These are phyloP conservation scores for Lissonota sp. DNA, from an alignment of 2,888 invertebrate species.

Conservation along the genomic window DNA sequence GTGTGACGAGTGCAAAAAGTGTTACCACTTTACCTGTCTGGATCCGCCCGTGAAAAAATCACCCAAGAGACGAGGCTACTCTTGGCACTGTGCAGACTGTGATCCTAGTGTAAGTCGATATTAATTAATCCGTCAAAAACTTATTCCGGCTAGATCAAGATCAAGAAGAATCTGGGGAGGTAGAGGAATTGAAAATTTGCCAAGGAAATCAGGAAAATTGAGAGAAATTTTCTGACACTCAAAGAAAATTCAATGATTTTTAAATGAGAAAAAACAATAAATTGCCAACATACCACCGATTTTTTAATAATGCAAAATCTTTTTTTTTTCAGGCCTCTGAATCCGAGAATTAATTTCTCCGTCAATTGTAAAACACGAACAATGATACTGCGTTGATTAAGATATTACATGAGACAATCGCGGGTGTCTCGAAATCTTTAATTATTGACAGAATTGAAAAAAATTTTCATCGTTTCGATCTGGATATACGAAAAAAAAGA, in stretches of 20 bases:
- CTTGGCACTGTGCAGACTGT: constrained; percentile 98
- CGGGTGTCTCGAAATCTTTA: constrained; percentile 41
- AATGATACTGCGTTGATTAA: constrained; percentile 66
- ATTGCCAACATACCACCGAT: constrained; percentile 28
- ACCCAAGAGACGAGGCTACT: constrained; percentile 96
- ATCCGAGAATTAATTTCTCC: constrained; percentile 78
- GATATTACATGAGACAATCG: constrained; percentile 69
- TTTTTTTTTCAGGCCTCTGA: constrained; percentile 81
- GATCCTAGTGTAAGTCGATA: constrained; percentile 91
- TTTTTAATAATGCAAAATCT: constrained; percentile 55
- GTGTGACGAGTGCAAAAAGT: constrained; percentile 95
- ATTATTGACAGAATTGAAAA: constrained; percentile 14
- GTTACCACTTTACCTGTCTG: constrained; percentile 96
- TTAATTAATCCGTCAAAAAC: no score
- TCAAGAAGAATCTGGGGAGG: no score
- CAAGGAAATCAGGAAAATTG: background rate
- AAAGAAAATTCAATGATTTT: background rate
- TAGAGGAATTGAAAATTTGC: no score
- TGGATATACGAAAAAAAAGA: background rate
- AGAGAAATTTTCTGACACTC: background rate
- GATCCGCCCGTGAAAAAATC: constrained; percentile 97
- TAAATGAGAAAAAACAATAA: constrained; percentile 14
- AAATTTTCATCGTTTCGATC: constrained; percentile 31
- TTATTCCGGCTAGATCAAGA: no score
- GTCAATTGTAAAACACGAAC: constrained; percentile 64